Evolutionary conservation across 2,113 vertebrate species (phyloP).

Genomic region (Sisor rabdophorus): DNA sequence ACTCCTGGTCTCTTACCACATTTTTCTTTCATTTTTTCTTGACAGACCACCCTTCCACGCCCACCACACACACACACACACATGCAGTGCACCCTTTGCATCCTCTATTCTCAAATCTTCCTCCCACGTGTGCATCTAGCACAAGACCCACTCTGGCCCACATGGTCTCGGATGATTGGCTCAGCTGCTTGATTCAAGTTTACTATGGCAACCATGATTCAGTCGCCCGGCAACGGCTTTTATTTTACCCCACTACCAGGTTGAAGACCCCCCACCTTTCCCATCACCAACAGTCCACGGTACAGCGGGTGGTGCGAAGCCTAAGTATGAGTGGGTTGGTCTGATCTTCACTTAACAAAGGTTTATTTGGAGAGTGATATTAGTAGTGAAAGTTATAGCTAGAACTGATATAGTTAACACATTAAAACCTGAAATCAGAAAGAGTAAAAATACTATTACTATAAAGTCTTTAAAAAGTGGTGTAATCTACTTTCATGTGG

Average conservation of each 20-base stretch:
- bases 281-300: constrained; percentile 34
- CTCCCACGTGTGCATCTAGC: constrained; percentile 46
- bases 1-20: constrained; percentile 14
- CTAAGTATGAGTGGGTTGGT: constrained; percentile 13
- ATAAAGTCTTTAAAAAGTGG: no score
- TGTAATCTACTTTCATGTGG: no score
- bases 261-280: constrained; percentile 38
- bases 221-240: constrained; percentile 51
- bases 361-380: constrained; percentile 14
- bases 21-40: constrained; percentile 13
- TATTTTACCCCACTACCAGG: constrained; percentile 49
- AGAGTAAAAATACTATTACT: not conserved
- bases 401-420: not conserved
- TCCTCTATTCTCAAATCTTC: constrained; percentile 39
- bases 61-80: not conserved
- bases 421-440: not conserved
- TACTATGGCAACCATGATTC: constrained; percentile 52
- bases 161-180: constrained; percentile 52
- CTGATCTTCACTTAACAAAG: not conserved
- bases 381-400: not conserved
- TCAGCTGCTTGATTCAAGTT: constrained; percentile 52
- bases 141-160: constrained; percentile 48
- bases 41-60: constrained; percentile 1
- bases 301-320: constrained; percentile 25
- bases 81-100: constrained; percentile 26